Base-by-base conservation (phyloP, 2,888 invertebrate species). In the Drosophila recens region DNA sequence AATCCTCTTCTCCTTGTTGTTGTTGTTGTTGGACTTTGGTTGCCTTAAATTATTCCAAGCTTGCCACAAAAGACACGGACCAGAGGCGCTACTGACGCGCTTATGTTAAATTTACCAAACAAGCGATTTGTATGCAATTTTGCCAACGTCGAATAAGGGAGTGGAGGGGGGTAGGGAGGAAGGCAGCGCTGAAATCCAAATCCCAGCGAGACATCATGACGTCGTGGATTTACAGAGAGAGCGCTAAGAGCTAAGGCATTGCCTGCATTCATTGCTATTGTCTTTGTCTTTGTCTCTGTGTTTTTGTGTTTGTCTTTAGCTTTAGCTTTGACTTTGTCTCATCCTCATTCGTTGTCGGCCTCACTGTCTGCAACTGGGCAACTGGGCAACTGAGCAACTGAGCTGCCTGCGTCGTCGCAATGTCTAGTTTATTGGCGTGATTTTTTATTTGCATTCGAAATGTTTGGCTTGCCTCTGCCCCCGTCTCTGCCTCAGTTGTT, bases 401-500 rank as follows among this genome's bases (percentile, higher is more conserved):
- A 42, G 64, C 42, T 77, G 88, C 79, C 13, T 46, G 46, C 46
- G 46, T 46, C 90, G 90, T 87, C 90, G 86, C 79, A 71, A 85
- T 84, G 90, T 90, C 90, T 90, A 91, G 90, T 90, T 91, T 91
- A 91, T 91, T 91, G 90, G 90, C 87, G 90, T 89, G 87, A 91
- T 88, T 90, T 90, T 88, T 90, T 90, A 89, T 91, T 91, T 91
- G 90, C 90, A 90, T 90, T 91, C 84, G 80, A 85, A 84, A 84
- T 83, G 80, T 77, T 46, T 80, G 69, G 68, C 58, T 43, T 65
- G 67, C 65, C 59, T 65, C 5, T 27, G 27, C 27, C 5, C 27
- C 27, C 1, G 9, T 4, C 17, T 0, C 20, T 20, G 20, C 4
- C n/a, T 6, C 8, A 20, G 42, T 17, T 68, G 64, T 59, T 77